phyloP scores from a whole-genome alignment of 2,888 invertebrate species.

The Lepidonotus clava region DNA sequence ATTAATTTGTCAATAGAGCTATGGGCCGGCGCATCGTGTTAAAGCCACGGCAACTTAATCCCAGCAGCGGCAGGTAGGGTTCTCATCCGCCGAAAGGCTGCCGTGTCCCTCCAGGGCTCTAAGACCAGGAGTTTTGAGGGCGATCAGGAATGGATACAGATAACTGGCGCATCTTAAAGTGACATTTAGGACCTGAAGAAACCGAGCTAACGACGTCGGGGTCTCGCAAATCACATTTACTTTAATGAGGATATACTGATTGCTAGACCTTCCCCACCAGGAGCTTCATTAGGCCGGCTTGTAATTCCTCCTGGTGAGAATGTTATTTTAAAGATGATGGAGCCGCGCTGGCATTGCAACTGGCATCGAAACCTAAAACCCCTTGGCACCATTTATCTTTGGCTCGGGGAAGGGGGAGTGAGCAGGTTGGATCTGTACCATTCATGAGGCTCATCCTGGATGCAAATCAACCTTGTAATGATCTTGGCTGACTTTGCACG shows the following conservation, averaged over 20 bases:
- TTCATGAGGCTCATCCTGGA: conserved; percentile 1
- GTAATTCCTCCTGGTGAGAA: conserved; percentile 9
- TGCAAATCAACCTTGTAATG: conserved; percentile 36
- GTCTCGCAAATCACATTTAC: conserved; percentile 22
- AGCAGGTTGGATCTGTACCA: background rate
- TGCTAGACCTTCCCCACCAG: background rate
- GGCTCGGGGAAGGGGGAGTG: background rate
- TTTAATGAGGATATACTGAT: conserved; percentile 31
- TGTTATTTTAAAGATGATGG: conserved; percentile 39
- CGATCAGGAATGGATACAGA: conserved; percentile 5
- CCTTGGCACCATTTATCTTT: conserved; percentile 4
- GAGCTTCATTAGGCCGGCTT: background rate
- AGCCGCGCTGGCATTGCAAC: background rate
- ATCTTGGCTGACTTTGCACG: conserved; percentile 14
- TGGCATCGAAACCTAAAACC: background rate
- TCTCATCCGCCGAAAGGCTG: no score
- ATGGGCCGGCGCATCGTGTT: background rate
- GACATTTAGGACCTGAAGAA: conserved; percentile 8
- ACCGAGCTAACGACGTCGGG: background rate
- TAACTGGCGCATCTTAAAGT: background rate
- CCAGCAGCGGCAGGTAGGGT: no score
- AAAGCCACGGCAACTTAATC: background rate
- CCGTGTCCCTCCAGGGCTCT: no score
- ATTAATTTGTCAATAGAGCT: conserved; percentile 27
- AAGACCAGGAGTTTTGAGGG: no score